Percentiles rank a stretch among this genome's conserved stretches.
Conservation (phyloP, 2,888 invertebrate species). For the Panopea generosa region DNA sequence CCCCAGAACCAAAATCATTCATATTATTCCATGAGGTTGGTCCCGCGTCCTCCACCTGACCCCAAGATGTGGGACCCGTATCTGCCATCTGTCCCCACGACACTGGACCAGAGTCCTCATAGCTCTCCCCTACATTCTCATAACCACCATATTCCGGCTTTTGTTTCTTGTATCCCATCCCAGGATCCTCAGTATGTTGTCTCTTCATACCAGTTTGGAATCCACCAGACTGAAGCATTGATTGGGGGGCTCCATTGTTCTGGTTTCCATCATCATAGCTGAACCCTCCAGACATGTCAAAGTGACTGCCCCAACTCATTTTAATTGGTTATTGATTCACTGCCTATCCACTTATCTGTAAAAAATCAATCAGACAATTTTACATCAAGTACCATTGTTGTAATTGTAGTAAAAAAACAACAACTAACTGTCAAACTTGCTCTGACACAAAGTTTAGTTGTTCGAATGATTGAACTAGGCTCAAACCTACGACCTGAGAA, state of each 20-base stretch:
- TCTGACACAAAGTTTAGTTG: too few species aligned
- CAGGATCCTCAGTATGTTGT: too few species aligned
- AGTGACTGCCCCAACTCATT: constrained; percentile 29
- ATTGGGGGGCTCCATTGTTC: neutral
- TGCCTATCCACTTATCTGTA: too few species aligned
- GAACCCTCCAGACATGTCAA: constrained; percentile 13
- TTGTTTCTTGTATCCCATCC: too few species aligned
- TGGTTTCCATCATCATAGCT: neutral
- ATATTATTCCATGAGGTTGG: constrained; percentile 14
- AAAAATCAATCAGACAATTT: too few species aligned
- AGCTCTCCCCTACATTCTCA: neutral
- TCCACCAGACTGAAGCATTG: neutral
- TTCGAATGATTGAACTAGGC: too few species aligned
- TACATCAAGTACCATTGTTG: too few species aligned
- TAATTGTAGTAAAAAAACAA: too few species aligned
- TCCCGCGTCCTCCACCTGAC: neutral
- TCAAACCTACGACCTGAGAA: too few species aligned
- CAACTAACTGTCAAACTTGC: too few species aligned
- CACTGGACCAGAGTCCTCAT: neutral
- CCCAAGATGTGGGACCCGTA: neutral
- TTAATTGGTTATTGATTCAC: too few species aligned
- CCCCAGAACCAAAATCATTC: neutral
- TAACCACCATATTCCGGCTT: neutral
- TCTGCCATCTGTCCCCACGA: neutral
- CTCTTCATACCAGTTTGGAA: too few species aligned